Base-by-base conservation (phyloP, 2,113 vertebrate genomes). In the Tychaedon coryphoeus region DNA sequence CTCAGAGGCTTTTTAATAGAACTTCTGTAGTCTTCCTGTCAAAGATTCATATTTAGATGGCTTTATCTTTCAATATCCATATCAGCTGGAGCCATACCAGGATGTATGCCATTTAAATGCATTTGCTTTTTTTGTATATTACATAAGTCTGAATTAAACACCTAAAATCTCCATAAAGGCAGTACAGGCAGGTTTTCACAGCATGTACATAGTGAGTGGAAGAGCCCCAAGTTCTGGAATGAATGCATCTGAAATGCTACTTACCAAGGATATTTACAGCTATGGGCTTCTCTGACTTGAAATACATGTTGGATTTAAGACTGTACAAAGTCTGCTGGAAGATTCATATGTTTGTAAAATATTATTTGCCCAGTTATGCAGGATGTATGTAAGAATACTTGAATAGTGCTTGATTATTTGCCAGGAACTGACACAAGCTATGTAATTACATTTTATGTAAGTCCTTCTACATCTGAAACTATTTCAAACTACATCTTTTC, bases 361-460 rank as follows among this genome's bases (percentile, higher is more conserved):
- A 19, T 28, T 1, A 69, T 87, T 77, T 70, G 8, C 29, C 13
- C 8, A 1, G 40, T 28, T 76, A 19, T 40, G 53, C 16, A 89
- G 25, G 28, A 73, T 43, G 2, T 43, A 40, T 10, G 24, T 61
- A 69, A 76, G 12, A 91, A 42, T 53, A 73, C 23, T 42, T 50
- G 23, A 80, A 61, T 18, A 57, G 11, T 45, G 28, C 6, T 31
- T 51, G 57, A 65, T 88, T 88, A 48, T 80, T 82, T 83, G n/a
- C n/a, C n/a, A 80, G 15, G 17, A 86, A 61, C 17, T 53, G 36
- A 83, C 22, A 47, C 0, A 0, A 1, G 1, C 5, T n/a, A 29
- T 22, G 8, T 53, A 65, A 70, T 66, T 43, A n/a, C 28, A 28
- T 20, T 29, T 26, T 33, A 42, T 33, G 4, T 60, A 70, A 73